Evolutionary conservation across 2,113 vertebrate species (phyloP).

Genomic region (Caretta caretta): DNA sequence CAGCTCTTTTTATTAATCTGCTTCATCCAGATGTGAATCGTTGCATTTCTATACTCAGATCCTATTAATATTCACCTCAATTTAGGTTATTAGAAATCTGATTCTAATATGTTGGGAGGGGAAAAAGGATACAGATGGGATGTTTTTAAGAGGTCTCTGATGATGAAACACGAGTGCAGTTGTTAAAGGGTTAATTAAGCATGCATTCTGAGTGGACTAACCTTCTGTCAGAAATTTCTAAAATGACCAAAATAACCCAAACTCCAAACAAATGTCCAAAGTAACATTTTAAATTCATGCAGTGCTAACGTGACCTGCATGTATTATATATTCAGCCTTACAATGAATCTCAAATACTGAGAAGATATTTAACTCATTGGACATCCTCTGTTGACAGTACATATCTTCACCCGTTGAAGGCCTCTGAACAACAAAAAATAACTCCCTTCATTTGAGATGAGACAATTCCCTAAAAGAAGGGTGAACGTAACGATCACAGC

Average conservation of each 20-base stretch:
- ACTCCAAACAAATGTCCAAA: no score
- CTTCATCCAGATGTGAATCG: background rate
- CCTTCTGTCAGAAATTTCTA: background rate
- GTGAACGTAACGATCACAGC: background rate
- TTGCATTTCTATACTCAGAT: background rate
- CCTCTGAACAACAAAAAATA: slow-evolving; percentile 12
- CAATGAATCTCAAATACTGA: background rate
- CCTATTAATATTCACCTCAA: background rate
- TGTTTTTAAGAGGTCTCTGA: background rate
- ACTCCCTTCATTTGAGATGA: background rate
- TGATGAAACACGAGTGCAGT: background rate
- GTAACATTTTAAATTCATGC: background rate
- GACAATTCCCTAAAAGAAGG: background rate
- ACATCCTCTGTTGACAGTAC: background rate
- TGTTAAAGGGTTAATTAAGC: background rate
- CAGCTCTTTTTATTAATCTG: rapidly evolving
- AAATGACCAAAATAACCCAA: background rate
- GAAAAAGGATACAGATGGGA: background rate
- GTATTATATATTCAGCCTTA: background rate
- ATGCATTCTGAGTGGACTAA: background rate
- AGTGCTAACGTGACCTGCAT: background rate
- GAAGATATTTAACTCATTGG: background rate
- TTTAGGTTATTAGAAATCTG: background rate
- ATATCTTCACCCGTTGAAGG: background rate
- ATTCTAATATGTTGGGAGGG: background rate